A percentile compares a stretch with the other conserved stretches of the same genome.
Evolutionary conservation across 2,888 invertebrate species (phyloP).

Genomic region (Drosophila greeni): DNA sequence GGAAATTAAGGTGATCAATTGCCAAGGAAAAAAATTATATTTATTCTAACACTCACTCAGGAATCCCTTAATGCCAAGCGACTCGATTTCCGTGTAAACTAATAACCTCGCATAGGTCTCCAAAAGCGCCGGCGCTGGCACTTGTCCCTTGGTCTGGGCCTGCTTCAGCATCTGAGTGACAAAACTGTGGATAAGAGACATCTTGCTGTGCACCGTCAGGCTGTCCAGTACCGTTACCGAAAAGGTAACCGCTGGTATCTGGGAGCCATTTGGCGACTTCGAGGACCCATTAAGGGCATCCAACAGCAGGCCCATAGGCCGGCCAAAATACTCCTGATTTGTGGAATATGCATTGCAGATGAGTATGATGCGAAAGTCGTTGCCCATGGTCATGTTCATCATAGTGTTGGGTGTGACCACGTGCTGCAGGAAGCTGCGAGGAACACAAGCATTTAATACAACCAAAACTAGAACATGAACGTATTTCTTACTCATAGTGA

Average conservation of each 20-base stretch:
- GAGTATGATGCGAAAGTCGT: conserved; percentile 93
- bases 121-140: conserved; percentile 93
- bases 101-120: conserved; percentile 96
- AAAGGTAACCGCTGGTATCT: conserved; percentile 90
- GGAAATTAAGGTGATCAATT: background rate
- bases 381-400: conserved; percentile 88
- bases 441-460: conserved; percentile 40
- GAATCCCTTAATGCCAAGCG: conserved; percentile 96
- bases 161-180: conserved; percentile 94
- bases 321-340: conserved; percentile 91
- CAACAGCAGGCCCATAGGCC: conserved; percentile 94
- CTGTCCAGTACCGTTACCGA: conserved; percentile 96
- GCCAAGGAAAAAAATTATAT: background rate
- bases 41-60: conserved; percentile 82
- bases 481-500: conserved; percentile 85
- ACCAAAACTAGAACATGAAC: background rate
- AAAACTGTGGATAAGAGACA: conserved; percentile 90
- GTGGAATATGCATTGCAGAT: conserved; percentile 97
- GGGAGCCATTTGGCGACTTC: conserved; percentile 81
- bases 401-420: conserved; percentile 87
- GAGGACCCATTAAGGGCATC: conserved; percentile 89
- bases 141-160: conserved; percentile 90
- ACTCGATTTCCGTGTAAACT: conserved; percentile 97
- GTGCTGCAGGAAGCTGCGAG: conserved; percentile 89
- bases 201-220: conserved; percentile 96